These are phyloP conservation scores for Drosophila ogumai DNA, from an alignment of 1,140 invertebrate species.

Conservation along the genomic window DNA sequence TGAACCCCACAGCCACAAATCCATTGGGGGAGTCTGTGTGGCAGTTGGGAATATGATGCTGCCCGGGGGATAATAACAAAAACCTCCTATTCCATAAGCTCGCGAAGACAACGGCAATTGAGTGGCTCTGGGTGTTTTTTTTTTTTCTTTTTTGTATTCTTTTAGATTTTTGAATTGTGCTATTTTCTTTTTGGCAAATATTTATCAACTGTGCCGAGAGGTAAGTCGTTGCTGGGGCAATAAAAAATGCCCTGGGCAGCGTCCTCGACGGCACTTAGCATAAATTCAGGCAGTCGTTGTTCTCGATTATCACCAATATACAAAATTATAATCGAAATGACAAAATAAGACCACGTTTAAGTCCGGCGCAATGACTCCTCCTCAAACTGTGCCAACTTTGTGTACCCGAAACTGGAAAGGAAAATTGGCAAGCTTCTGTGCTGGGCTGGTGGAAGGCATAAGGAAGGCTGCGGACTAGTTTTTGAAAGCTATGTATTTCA, in stretches of 20 bases:
- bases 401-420: neutral
- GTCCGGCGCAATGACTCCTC: neutral
- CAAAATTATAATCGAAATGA: conserved; percentile 32
- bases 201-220: conserved; percentile 37
- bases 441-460: conserved; percentile 24
- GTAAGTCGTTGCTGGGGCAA: conserved; percentile 31
- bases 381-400: conserved; percentile 18
- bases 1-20: conserved; percentile 56
- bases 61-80: conserved; percentile 37
- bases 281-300: conserved; percentile 48
- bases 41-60: conserved; percentile 15
- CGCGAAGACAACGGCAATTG: conserved; percentile 30
- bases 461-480: conserved; percentile 15
- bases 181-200: conserved; percentile 29
- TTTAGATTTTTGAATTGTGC: conserved; percentile 48
- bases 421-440: conserved; percentile 39
- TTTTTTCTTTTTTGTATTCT: conserved; percentile 40
- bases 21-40: conserved; percentile 41
- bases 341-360: conserved; percentile 15
- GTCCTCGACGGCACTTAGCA: conserved; percentile 51
- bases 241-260: conserved; percentile 32
- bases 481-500: conserved; percentile 35
- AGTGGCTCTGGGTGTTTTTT: conserved; percentile 38
- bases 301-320: conserved; percentile 24
- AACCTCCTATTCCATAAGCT: conserved; percentile 28